A percentile compares a stretch with the other conserved stretches of the same genome.
These are phyloP conservation scores for Cylas formicarius DNA, from an alignment of 1,140 invertebrate genomes.

Conservation along the genomic window DNA sequence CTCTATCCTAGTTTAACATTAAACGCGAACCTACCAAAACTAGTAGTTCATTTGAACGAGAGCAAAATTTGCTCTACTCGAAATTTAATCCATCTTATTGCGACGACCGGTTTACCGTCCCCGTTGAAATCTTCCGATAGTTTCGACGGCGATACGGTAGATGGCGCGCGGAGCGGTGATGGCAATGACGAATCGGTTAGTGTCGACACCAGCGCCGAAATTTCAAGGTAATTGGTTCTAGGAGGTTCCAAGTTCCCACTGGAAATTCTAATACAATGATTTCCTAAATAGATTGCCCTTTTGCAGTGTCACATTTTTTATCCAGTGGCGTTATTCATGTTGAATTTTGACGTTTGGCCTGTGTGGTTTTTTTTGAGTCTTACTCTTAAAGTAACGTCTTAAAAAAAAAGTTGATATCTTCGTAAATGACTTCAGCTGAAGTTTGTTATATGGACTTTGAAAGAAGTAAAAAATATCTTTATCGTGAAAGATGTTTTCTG, in stretches of 20 bases:
- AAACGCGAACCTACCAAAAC: constrained; percentile 74
- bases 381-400: too few species aligned
- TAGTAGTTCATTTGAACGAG: constrained; percentile 83
- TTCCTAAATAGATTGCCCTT: too few species aligned
- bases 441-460: too few species aligned
- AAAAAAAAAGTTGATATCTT: too few species aligned
- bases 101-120: constrained; percentile 42
- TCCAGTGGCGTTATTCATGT: too few species aligned
- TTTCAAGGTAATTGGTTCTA: constrained; percentile 50
- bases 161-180: constrained; percentile 5
- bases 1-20: constrained; percentile 76
- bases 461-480: too few species aligned
- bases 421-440: too few species aligned
- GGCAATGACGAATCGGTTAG: constrained; percentile 17
- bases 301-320: neutral
- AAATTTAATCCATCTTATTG: constrained; percentile 44
- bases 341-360: too few species aligned
- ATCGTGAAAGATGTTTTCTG: too few species aligned
- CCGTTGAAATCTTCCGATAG: constrained; percentile 37
- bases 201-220: constrained; percentile 18
- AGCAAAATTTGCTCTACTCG: constrained; percentile 65
- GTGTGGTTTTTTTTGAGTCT: too few species aligned
- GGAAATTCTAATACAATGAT: too few species aligned
- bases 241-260: too few species aligned
- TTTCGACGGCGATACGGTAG: constrained; percentile 6